phyloP scores from a whole-genome alignment of 2,888 invertebrate species.

The Scaptomyza parva region DNA sequence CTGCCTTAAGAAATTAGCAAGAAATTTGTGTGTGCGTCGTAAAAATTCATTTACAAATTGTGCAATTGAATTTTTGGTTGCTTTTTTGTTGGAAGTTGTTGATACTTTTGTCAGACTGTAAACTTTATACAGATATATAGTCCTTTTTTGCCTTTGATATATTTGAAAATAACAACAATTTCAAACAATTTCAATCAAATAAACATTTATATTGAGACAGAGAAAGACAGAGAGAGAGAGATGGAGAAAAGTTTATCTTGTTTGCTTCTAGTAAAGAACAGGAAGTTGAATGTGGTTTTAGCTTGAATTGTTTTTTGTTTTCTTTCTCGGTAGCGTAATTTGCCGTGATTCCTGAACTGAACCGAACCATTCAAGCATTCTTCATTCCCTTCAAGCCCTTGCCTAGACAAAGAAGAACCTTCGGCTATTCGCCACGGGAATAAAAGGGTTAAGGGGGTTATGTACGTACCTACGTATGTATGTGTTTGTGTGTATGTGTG shows the following conservation, averaged over 20 bases:
- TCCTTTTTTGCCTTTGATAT: background rate
- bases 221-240: background rate
- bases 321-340: slow-evolving; percentile 58
- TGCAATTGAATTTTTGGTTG: slow-evolving; percentile 32
- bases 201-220: too few relatives aligned
- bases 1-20: slow-evolving; percentile 67
- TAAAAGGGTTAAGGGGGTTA: slow-evolving; percentile 65
- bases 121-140: background rate
- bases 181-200: slow-evolving; percentile 6
- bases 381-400: too few relatives aligned
- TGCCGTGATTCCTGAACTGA: slow-evolving; percentile 55
- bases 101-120: background rate
- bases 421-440: background rate
- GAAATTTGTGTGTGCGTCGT: slow-evolving; percentile 49
- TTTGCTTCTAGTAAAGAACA: slow-evolving; percentile 15
- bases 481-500: slow-evolving; percentile 32
- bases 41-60: slow-evolving; percentile 35
- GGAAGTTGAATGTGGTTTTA: slow-evolving; percentile 58
- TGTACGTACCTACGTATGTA: too few relatives aligned
- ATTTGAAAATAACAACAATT: background rate
- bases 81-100: slow-evolving; percentile 1
- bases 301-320: slow-evolving; percentile 25
- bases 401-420: slow-evolving; percentile 47
- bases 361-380: slow-evolving; percentile 26
- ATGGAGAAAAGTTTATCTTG: slow-evolving; percentile 23